Conservation (phyloP, 1,140 invertebrate species). For the Zophobas atratus region DNA sequence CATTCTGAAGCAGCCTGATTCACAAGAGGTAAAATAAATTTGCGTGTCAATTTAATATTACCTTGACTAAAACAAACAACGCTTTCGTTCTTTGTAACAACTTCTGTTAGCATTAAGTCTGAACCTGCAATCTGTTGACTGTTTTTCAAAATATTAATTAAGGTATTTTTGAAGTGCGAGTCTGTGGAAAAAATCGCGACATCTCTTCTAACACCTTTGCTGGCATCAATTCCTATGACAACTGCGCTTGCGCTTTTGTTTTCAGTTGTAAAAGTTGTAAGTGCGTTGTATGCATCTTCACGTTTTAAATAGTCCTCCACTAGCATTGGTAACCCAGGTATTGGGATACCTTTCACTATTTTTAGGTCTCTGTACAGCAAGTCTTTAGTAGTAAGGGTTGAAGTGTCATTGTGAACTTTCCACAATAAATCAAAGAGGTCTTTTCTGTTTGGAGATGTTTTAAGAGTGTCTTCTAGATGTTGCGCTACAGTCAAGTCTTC, state of each 20-base stretch:
- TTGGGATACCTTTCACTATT: slow-evolving; percentile 65
- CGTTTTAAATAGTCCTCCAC: slow-evolving; percentile 71
- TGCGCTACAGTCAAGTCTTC: slow-evolving; percentile 73
- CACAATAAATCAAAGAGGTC: slow-evolving; percentile 64
- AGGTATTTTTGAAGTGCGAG: slow-evolving; percentile 44
- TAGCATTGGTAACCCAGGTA: slow-evolving; percentile 70
- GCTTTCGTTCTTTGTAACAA: slow-evolving; percentile 58
- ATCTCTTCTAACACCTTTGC: slow-evolving; percentile 69
- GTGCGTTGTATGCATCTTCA: slow-evolving; percentile 64
- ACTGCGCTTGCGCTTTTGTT: slow-evolving; percentile 67
- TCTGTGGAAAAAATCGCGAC: slow-evolving; percentile 70
- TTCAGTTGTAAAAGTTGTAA: slow-evolving; percentile 69
- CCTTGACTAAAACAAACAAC: slow-evolving; percentile 69
- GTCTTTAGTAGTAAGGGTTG: slow-evolving; percentile 66
- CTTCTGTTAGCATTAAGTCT: slow-evolving; percentile 60
- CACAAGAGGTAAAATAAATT: slow-evolving; percentile 76
- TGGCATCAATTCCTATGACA: slow-evolving; percentile 72
- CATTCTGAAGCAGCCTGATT: slow-evolving; percentile 61
- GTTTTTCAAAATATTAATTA: slow-evolving; percentile 57
- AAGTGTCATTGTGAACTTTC: slow-evolving; percentile 67
- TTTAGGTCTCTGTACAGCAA: slow-evolving; percentile 71
- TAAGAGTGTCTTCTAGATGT: slow-evolving; percentile 68
- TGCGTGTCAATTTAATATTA: slow-evolving; percentile 73
- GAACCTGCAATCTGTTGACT: slow-evolving; percentile 62
- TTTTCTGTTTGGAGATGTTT: slow-evolving; percentile 63